Evolutionary conservation across 2,113 vertebrate species (phyloP).

Genomic region (Oxyruncus cristatus): DNA sequence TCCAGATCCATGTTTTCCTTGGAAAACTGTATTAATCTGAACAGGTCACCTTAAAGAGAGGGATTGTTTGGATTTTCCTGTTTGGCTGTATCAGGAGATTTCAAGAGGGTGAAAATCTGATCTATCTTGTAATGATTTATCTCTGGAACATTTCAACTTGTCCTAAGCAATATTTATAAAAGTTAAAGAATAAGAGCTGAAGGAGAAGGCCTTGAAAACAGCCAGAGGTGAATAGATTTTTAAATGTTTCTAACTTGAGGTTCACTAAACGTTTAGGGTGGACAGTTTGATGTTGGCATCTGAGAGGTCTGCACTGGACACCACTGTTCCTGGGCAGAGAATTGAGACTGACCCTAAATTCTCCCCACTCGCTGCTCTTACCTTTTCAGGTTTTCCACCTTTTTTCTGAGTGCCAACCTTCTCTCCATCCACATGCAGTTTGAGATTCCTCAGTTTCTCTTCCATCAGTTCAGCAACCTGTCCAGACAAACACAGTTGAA

Average conservation of each 20-base stretch:
- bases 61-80: background rate
- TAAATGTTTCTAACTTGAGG: background rate
- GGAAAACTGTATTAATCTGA: background rate
- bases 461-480: constrained; percentile 86
- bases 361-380: background rate
- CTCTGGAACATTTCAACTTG: background rate
- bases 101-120: background rate
- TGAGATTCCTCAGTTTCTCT: constrained; percentile 79
- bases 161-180: background rate
- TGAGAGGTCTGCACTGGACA: background rate
- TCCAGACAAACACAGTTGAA: background rate
- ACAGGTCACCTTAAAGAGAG: background rate
- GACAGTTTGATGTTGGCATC: background rate
- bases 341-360: no score
- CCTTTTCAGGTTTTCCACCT: constrained; percentile 54
- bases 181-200: background rate
- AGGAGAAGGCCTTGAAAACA: background rate
- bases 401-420: constrained; percentile 37
- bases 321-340: background rate
- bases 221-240: background rate
- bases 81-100: background rate
- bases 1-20: background rate
- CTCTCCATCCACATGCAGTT: constrained; percentile 76
- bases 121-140: background rate
- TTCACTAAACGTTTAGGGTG: background rate